Evolutionary conservation across 1,140 invertebrate genomes (phyloP).

Genomic region (Lasioglossum albipes): DNA sequence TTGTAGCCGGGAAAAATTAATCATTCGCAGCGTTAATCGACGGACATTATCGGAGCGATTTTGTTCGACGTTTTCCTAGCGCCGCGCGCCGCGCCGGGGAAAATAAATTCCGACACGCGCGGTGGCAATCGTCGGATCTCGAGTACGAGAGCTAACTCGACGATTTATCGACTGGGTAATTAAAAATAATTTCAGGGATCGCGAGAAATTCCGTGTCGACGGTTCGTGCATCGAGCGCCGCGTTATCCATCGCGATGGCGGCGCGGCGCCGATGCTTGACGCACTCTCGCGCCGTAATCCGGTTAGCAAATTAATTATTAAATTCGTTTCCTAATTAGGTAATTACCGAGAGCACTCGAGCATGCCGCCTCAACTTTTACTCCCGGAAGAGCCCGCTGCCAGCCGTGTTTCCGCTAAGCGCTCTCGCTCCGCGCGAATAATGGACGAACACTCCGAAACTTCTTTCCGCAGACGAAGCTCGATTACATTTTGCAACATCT

Average conservation of each 20-base stretch:
- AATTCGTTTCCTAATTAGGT: conserved; percentile 54
- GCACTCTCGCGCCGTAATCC: conserved; percentile 34
- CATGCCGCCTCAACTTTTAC: conserved; percentile 24
- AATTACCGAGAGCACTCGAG: conserved; percentile 41
- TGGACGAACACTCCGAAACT: background rate
- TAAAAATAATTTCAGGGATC: conserved; percentile 32
- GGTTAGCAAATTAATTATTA: conserved; percentile 57
- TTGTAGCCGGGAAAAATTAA: conserved; percentile 33
- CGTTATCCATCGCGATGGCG: background rate
- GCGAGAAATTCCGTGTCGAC: background rate
- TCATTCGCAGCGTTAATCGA: conserved; percentile 10
- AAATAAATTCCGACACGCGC: conserved; percentile 1
- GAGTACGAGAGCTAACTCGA: conserved; percentile 13
- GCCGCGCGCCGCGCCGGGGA: background rate
- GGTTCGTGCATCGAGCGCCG: background rate
- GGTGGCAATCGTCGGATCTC: conserved; percentile 5
- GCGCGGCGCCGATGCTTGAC: conserved; percentile 17
- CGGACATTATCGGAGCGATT: conserved; percentile 6
- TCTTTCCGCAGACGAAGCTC: background rate
- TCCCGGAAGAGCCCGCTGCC: conserved; percentile 6
- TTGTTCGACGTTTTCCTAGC: background rate
- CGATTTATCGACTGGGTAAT: conserved; percentile 38
- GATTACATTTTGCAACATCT: background rate
- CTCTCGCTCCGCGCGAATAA: background rate
- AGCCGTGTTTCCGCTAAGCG: background rate